phyloP scores from a whole-genome alignment of 2,888 invertebrate species.

The Gandaritis pyraliata region DNA sequence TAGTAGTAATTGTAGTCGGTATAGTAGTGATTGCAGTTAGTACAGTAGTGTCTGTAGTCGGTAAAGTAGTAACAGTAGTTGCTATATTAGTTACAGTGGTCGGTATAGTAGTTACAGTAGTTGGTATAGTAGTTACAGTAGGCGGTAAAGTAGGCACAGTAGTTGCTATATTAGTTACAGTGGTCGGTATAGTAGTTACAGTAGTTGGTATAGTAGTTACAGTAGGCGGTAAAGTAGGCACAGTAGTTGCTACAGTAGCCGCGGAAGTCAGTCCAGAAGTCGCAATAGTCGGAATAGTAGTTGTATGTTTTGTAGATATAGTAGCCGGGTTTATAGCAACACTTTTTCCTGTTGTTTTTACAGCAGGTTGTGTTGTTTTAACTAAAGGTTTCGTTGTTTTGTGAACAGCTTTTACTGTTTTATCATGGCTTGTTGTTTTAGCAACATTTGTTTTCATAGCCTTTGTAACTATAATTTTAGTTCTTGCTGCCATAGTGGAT shows the following conservation, averaged over 20 bases:
- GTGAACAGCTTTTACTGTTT: not conserved
- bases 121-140: not conserved
- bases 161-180: not conserved
- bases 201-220: constrained; percentile 1
- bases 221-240: not conserved
- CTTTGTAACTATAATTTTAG: not conserved
- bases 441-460: not conserved
- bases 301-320: not conserved
- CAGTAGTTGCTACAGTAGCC: not conserved
- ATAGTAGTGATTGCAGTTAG: not conserved
- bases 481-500: not conserved
- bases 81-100: not conserved
- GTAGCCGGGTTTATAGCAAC: not conserved
- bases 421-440: not conserved
- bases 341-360: not conserved
- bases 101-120: constrained; percentile 4
- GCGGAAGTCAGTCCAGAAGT: not conserved
- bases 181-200: not conserved
- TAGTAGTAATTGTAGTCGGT: constrained; percentile 10
- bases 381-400: not conserved
- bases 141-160: not conserved
- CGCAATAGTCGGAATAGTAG: not conserved
- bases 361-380: not conserved
- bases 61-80: not conserved
- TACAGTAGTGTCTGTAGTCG: not conserved